Conservation (phyloP, 2,797 vertebrate genomes). For the Meda fulgida region DNA sequence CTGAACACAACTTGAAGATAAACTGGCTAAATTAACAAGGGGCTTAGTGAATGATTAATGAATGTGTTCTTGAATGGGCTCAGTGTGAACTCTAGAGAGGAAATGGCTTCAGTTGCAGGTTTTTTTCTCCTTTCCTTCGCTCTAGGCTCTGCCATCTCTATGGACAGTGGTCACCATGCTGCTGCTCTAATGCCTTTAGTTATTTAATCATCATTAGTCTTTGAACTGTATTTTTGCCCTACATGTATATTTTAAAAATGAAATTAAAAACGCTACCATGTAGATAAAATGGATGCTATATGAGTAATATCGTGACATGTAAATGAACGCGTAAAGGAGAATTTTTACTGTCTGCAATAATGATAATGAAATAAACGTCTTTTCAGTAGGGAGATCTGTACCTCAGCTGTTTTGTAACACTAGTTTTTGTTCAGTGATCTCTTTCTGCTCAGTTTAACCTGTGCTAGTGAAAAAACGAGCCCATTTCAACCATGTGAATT, state of each 20-base stretch:
- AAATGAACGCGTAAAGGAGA: constrained; percentile 2
- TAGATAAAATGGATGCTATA: neutral
- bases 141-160: neutral
- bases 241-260: neutral
- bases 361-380: neutral
- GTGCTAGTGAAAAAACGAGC: constrained; percentile 29
- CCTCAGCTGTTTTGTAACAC: neutral
- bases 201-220: constrained; percentile 24
- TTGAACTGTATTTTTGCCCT: neutral
- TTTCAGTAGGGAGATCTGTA: neutral
- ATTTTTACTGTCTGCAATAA: neutral
- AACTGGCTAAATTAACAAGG: constrained; percentile 9
- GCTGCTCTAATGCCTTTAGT: neutral
- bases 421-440: constrained; percentile 31
- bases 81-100: neutral
- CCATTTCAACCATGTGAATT: constrained; percentile 51
- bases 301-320: neutral
- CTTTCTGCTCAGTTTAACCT: constrained; percentile 32
- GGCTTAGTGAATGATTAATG: constrained; percentile 10
- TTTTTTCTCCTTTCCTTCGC: neutral
- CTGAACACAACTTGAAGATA: neutral
- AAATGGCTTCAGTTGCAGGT: neutral
- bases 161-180: neutral
- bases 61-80: too few species aligned
- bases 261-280: neutral